Base-by-base conservation (phyloP, 2,797 vertebrate genomes). In the Silurus aristotelis region DNA sequence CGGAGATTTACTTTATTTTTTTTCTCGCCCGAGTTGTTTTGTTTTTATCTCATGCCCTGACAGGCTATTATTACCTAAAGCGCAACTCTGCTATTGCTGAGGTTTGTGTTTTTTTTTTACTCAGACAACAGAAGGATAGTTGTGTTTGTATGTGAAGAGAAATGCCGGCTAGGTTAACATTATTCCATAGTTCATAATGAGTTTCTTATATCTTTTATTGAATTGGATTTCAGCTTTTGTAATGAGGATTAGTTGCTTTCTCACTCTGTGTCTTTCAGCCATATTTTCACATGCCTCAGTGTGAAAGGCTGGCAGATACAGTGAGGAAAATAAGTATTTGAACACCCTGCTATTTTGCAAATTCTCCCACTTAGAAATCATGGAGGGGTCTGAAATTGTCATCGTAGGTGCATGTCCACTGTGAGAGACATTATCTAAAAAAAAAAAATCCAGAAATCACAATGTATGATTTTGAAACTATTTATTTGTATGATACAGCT, bases 11-110 rank as follows among this genome's bases (percentile, higher is more conserved):
- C 77, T 68, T 86, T 72, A 10, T 20, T 22, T 55, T 55, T 15
- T 17, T 78, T 85, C 79, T 38, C 20, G 2, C 22, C n/a, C 14
- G 20, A 67, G 72, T 83, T 83, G 81, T 79, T 79, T 79, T 83
- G 85, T 87, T 86, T 81, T 78, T 61, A 75, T 64, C 79, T 84
- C 10, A 8, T 61, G 80, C 38, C 87, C 82, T 80, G 83, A 83
- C 86, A 83, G 86, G 72, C 84, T 88, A 43, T 90, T 80, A 87
- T 83, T 87, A 86, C 70, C 70, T 25, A 79, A 84, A 87, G 78
- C 80, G 78, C 63, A 61, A 64, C 68, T 85, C 67, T 78, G 75
- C 80, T 83, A 67, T 79, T 82, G 87, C 84, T 55, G 58, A 60
- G 58, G 68, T 73, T 84, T 86, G 63, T 85, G 70, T 0, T 1